Base-by-base conservation (phyloP, 2,888 invertebrate genomes). In the Eristalis tenax region DNA sequence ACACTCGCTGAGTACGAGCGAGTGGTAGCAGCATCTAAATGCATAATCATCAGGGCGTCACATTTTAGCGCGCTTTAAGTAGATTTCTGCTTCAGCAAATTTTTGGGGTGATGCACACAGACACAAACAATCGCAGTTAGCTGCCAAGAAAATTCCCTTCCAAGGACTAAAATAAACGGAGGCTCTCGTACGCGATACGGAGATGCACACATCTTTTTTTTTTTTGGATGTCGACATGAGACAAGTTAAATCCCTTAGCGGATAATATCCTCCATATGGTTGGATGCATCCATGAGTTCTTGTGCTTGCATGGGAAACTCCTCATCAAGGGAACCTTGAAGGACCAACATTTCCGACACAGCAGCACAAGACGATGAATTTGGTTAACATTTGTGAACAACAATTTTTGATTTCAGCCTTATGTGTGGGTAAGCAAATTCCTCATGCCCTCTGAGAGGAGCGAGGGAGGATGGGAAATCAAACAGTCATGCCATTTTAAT, bases 21-120 rank as follows among this genome's bases (percentile, higher is more conserved):
- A 13, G 38, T 13, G 38, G 4, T 15, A 43, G 43, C n/a, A 13
- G 50, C n/a, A 6, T 76, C 28, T 32, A 32, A 76, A 76, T 68
- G 68, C 43, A 32, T 59, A 76, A 76, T 76, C 76, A 76, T 76
- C 59, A 13, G 23, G 43, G 68, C 68, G 66, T 76, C 32, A 68
- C 57, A 26, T 61, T 76, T 76, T 68, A 68, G 59, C 75, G 75
- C 75, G 66, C 28, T 66, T 22, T 66, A 75, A 75, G 66, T 38
- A 75, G 65, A 66, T 66, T 75, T 57, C 28, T 4, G 56, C 57
- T 73, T 22, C 38, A n/a, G 59, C 22, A 13, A 26, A 26, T 15
- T 50, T 40, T 50, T 50, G 43, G 43, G 43, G 43, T 50, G 43
- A 10, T 50, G 8, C n/a, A 6, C 70, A 35, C 56, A 38, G 28